Evolutionary conservation across 2,113 vertebrate genomes (phyloP).

Genomic region (Tupaia tana): DNA sequence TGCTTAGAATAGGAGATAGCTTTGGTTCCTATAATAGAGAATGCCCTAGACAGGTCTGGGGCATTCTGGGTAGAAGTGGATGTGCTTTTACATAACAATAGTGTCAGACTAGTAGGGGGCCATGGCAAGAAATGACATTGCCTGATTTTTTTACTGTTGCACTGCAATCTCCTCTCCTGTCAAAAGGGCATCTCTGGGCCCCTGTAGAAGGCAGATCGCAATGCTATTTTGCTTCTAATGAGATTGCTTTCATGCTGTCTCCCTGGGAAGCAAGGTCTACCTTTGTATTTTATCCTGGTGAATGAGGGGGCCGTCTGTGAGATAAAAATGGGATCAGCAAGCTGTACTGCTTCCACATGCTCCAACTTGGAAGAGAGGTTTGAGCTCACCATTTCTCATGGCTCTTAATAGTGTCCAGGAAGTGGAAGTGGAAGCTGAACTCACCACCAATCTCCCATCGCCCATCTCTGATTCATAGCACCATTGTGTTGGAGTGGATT

Average conservation of each 20-base stretch:
- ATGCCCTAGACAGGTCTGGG: neutral
- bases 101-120: neutral
- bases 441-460: neutral
- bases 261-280: neutral
- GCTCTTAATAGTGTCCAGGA: slow-evolving; percentile 14
- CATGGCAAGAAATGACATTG: neutral
- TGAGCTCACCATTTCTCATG: neutral
- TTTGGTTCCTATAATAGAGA: neutral
- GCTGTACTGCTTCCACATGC: neutral
- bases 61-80: neutral
- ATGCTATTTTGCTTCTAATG: neutral
- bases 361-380: neutral
- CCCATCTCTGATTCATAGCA: slow-evolving; percentile 34
- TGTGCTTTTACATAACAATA: neutral
- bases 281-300: neutral
- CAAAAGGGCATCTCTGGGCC: neutral
- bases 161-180: neutral
- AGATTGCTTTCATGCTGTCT: neutral
- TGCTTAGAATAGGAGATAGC: neutral
- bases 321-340: neutral
- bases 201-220: neutral
- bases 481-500: neutral
- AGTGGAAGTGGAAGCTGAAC: neutral
- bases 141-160: neutral
- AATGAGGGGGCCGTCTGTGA: neutral